Evolutionary conservation across 2,888 invertebrate species (phyloP).

Genomic region (Agelastica alni): DNA sequence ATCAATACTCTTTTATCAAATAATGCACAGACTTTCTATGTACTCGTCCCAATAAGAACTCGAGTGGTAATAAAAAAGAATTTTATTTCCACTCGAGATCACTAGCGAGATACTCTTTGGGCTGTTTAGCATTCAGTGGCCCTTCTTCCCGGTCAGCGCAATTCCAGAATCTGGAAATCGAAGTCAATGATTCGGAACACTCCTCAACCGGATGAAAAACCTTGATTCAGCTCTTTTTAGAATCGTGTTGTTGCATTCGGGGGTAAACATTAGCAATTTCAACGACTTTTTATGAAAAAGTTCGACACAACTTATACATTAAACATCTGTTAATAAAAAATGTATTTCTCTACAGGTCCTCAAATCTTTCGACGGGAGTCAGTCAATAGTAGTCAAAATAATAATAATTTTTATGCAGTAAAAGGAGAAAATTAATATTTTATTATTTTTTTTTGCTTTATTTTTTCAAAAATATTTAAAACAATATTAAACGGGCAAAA

Average conservation of each 20-base stretch:
- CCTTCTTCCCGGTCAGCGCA: slow-evolving; percentile 28
- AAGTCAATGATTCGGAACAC: slow-evolving; percentile 29
- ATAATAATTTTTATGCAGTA: no score
- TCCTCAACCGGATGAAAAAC: slow-evolving; percentile 25
- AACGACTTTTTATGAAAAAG: background rate
- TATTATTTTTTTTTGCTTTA: no score
- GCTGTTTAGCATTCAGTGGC: slow-evolving; percentile 30
- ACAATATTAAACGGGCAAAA: no score
- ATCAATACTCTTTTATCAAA: background rate
- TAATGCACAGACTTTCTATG: background rate
- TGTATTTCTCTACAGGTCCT: no score
- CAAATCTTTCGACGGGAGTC: no score
- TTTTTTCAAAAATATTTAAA: no score
- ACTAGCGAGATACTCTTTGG: background rate
- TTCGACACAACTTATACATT: no score
- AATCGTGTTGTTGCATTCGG: background rate
- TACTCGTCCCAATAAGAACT: background rate
- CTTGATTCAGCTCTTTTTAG: slow-evolving; percentile 26
- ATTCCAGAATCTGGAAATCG: slow-evolving; percentile 25
- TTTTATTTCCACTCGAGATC: slow-evolving; percentile 16
- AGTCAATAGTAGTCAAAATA: no score
- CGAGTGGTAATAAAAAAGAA: slow-evolving; percentile 18
- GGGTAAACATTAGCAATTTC: background rate
- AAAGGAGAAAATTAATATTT: no score
- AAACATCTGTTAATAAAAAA: no score